phyloP scores from a whole-genome alignment of 2,888 invertebrate genomes.

The Platynereis dumerilii region DNA sequence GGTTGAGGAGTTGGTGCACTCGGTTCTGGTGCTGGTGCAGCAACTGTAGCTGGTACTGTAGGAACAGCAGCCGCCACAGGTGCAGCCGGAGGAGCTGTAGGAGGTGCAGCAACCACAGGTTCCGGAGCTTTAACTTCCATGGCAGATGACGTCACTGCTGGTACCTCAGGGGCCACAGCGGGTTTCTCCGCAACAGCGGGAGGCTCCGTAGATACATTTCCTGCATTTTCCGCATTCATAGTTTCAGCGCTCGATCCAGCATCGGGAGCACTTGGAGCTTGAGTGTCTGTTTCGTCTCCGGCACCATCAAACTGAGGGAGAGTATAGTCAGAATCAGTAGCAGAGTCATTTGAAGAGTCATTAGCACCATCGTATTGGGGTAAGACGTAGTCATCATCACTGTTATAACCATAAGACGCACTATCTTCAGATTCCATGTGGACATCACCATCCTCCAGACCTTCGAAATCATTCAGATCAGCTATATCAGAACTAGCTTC shows the following conservation, averaged over 20 bases:
- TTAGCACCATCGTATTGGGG: constrained; percentile 4
- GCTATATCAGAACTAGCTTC: too few species aligned
- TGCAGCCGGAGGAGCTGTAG: neutral
- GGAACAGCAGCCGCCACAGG: constrained; percentile 4
- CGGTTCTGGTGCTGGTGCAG: neutral
- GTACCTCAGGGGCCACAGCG: too few species aligned
- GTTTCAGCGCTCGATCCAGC: too few species aligned
- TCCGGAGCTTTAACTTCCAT: neutral
- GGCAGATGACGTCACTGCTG: neutral
- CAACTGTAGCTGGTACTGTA: constrained; percentile 4
- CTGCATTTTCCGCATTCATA: too few species aligned
- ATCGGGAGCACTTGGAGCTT: constrained; percentile 7
- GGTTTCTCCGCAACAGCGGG: too few species aligned
- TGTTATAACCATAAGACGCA: neutral
- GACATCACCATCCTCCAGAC: too few species aligned
- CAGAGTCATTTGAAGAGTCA: constrained; percentile 3
- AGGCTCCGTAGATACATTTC: too few species aligned
- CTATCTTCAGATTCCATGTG: too few species aligned
- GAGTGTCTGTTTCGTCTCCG: constrained; percentile 24
- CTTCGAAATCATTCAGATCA: too few species aligned
- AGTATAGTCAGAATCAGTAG: constrained; percentile 7
- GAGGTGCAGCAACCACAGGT: neutral
- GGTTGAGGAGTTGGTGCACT: neutral
- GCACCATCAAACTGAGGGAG: constrained; percentile 31
- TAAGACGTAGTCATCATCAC: neutral